Evolutionary conservation across 1,140 invertebrate genomes (phyloP).

Genomic region (Dryas iulia): DNA sequence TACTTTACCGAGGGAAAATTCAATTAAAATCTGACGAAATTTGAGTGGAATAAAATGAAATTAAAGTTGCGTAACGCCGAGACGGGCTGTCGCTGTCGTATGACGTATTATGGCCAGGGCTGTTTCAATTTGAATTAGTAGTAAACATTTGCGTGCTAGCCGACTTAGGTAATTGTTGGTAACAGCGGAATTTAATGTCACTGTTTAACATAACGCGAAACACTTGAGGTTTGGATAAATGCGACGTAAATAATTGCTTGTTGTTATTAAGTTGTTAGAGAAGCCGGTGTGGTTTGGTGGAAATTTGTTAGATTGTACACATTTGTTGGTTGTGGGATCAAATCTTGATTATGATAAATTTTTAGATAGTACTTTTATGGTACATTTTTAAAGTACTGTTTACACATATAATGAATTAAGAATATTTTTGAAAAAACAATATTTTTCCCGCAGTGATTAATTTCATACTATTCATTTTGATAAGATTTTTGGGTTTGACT

Average conservation of each 20-base stretch:
- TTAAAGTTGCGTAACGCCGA: slow-evolving; percentile 59
- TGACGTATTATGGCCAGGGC: slow-evolving; percentile 42
- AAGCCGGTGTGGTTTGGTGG: background rate
- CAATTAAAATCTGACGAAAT: slow-evolving; percentile 67
- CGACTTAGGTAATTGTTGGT: slow-evolving; percentile 20
- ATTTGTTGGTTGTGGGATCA: background rate
- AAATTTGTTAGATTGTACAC: background rate
- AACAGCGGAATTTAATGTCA: slow-evolving; percentile 13
- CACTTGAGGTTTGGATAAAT: slow-evolving; percentile 7
- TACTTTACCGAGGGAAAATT: slow-evolving; percentile 57
- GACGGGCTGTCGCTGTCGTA: slow-evolving; percentile 45
- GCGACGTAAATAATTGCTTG: background rate
- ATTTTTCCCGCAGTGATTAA: too few relatives aligned
- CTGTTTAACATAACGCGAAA: slow-evolving; percentile 10
- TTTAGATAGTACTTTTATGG: too few relatives aligned
- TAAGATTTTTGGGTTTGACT: too few relatives aligned
- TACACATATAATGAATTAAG: too few relatives aligned
- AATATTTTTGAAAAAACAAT: too few relatives aligned
- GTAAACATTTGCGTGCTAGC: slow-evolving; percentile 23
- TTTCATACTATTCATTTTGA: too few relatives aligned
- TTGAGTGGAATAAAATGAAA: slow-evolving; percentile 57
- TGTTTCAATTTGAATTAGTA: slow-evolving; percentile 39
- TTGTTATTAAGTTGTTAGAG: too few relatives aligned
- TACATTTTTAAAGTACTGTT: too few relatives aligned
- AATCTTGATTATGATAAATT: background rate